Base-by-base conservation (phyloP, 2,113 vertebrate genomes). In the Urocolius indicus region DNA sequence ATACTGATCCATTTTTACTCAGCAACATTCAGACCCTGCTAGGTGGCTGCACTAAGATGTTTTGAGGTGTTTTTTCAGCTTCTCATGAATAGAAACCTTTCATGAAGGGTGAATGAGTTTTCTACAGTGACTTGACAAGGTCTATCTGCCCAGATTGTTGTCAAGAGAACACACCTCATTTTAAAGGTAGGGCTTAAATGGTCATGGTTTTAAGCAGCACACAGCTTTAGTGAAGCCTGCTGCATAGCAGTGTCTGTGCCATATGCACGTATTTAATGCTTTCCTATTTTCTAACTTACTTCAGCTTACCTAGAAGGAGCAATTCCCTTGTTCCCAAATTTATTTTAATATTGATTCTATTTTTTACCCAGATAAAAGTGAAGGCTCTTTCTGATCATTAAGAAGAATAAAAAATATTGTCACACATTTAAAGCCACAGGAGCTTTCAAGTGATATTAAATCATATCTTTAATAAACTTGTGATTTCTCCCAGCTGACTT, bases 401-500 rank as follows among this genome's bases (percentile, higher is more conserved):
- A 38, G 78, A 84, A 72, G 16, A 89, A 49, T 65, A 79, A 94
- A 91, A 84, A 68, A 78, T 75, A 84, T 30, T 75, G 65, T n/a
- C 52, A 85, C 54, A 87, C 10, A 26, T 80, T 67, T 54, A 76
- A 91, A 89, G 29, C 20, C 91, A 20, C 54, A 69, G 27, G 66
- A 87, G 66, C 69, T 92, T 94, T 93, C 66, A 92, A 46, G 54
- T 62, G 68, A 73, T 61, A 61, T 81, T 87, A 93, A 81, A 84
- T 90, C 52, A 84, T 68, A 61, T 38, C 27, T 68, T 81, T 92
- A 90, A 92, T 78, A 93, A 89, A 87, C 62, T 26, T 84, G 24
- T 54, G 73, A 68, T 92, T 96, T 94, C 80, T 93, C 86, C 83
- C 86, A 87, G 14, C 14, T 89, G 86, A 89, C 68, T 84, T 96